These are phyloP conservation scores for Drosophila repleta DNA, from an alignment of 1,140 invertebrate species.

Conservation along the genomic window DNA sequence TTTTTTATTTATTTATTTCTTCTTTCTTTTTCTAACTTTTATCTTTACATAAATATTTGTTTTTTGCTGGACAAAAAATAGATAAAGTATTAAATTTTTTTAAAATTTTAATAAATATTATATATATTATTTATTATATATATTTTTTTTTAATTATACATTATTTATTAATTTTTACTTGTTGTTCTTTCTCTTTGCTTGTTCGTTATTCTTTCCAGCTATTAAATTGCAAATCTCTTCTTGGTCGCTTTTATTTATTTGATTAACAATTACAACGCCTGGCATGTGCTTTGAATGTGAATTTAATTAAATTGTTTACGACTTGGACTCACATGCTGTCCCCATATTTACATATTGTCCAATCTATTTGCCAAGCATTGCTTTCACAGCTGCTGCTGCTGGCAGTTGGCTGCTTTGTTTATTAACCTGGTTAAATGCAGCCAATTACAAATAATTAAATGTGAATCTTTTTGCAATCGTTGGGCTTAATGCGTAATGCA, in stretches of 20 bases:
- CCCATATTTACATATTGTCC: constrained; percentile 3
- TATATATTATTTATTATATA: not conserved
- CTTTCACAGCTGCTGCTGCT: not conserved
- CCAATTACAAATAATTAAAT: constrained; percentile 20
- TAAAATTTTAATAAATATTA: not conserved
- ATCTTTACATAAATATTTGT: too few species aligned
- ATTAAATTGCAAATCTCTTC: not conserved
- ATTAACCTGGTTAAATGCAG: constrained; percentile 14
- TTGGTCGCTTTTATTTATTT: not conserved
- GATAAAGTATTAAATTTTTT: too few species aligned
- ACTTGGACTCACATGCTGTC: constrained; percentile 20
- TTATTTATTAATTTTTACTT: not conserved
- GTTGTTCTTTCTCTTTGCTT: not conserved
- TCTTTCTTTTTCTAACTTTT: too few species aligned
- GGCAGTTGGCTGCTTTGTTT: not conserved
- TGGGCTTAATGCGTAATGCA: constrained; percentile 6
- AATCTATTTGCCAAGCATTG: constrained; percentile 1
- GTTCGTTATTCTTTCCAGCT: not conserved
- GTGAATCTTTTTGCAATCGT: constrained; percentile 9
- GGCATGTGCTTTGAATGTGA: constrained; percentile 12
- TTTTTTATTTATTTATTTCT: too few species aligned
- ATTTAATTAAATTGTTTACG: constrained; percentile 47
- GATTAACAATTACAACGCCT: not conserved
- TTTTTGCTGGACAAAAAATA: too few species aligned
- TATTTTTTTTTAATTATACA: not conserved